Evolutionary conservation across 2,888 invertebrate species (phyloP).

Genomic region (Ecliptopera silaceata): DNA sequence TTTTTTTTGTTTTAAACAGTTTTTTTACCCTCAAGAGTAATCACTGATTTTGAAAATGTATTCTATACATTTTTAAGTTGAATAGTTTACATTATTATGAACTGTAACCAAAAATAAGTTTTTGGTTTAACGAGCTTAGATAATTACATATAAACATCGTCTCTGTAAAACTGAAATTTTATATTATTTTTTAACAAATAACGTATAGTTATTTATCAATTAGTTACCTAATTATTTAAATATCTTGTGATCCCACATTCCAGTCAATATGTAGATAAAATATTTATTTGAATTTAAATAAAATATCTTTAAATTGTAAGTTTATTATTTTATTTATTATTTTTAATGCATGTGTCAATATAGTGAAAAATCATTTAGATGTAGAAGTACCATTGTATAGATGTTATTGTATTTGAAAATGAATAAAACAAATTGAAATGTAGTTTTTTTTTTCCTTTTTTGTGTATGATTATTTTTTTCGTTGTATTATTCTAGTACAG

Average conservation of each 20-base stretch:
- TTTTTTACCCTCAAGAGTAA: not conserved
- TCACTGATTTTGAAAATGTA: no score
- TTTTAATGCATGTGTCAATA: slow-evolving; percentile 76
- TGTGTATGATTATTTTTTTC: no score
- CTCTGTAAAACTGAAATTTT: not conserved
- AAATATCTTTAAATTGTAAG: not conserved
- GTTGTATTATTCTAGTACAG: no score
- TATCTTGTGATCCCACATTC: slow-evolving; percentile 45
- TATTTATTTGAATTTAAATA: slow-evolving; percentile 36
- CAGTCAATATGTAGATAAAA: slow-evolving; percentile 47
- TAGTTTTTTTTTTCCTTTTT: slow-evolving; percentile 30
- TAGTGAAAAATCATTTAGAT: slow-evolving; percentile 70
- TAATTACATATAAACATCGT: not conserved
- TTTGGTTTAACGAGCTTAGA: slow-evolving; percentile 13
- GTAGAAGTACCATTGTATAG: slow-evolving; percentile 81
- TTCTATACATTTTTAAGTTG: no score
- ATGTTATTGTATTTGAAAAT: slow-evolving; percentile 83
- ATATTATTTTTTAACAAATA: not conserved
- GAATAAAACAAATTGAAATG: slow-evolving; percentile 72
- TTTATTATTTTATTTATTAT: slow-evolving; percentile 46
- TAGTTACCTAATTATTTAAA: slow-evolving; percentile 37
- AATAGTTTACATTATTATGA: not conserved
- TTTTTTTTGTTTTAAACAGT: not conserved
- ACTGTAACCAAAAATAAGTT: not conserved
- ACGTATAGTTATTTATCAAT: slow-evolving; percentile 14